These are phyloP conservation scores for Ceriagrion tenellum DNA, from an alignment of 2,888 invertebrate species.

Conservation along the genomic window DNA sequence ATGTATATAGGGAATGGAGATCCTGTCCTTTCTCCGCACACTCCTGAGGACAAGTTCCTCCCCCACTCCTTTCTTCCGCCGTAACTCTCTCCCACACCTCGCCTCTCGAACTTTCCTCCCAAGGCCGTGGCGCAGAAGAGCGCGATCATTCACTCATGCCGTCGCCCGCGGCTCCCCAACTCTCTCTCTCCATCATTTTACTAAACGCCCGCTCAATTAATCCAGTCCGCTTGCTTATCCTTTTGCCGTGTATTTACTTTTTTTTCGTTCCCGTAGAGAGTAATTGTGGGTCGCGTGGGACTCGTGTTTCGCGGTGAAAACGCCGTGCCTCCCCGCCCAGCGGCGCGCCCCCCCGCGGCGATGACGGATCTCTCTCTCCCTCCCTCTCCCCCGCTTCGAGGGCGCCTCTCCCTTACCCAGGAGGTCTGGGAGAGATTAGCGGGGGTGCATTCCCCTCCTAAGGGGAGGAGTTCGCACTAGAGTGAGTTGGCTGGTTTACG, in stretches of 20 bases:
- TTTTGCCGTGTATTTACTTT: neutral
- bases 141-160: neutral
- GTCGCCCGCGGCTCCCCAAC: neutral
- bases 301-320: conserved; percentile 17
- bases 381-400: neutral
- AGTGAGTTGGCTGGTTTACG: neutral
- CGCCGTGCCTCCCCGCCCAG: neutral
- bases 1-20: too few species aligned
- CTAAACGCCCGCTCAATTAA: neutral
- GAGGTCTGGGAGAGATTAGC: neutral
- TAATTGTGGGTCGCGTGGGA: conserved; percentile 10
- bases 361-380: neutral
- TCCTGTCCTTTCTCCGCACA: too few species aligned
- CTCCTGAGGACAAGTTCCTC: too few species aligned
- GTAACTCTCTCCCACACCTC: neutral
- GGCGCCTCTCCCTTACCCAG: neutral
- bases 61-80: neutral
- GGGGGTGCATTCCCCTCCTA: neutral
- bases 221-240: neutral
- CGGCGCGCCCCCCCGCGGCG: neutral
- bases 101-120: neutral
- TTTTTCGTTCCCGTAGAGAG: neutral
- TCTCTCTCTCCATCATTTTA: neutral
- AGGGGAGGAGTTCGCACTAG: neutral
- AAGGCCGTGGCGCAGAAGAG: neutral